Conservation (phyloP, 2,797 vertebrate genomes). For the Dryobates pubescens region DNA sequence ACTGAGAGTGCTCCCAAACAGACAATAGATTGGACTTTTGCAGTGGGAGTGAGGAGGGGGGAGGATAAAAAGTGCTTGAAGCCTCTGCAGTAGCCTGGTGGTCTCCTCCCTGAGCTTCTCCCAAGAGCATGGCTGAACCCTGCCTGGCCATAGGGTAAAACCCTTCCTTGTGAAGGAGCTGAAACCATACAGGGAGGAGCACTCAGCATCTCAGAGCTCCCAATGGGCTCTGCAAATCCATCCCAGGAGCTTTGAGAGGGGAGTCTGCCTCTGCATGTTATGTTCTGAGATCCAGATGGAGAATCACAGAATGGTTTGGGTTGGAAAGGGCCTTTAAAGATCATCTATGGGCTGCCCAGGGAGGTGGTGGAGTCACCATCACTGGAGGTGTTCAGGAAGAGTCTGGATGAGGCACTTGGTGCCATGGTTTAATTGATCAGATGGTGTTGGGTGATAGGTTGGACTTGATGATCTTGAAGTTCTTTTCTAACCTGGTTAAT, state of each 20-base stretch:
- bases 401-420: too few species aligned
- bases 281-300: fast-evolving
- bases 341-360: too few species aligned
- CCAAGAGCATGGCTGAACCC: background rate
- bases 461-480: too few species aligned
- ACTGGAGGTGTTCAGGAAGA: too few species aligned
- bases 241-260: background rate
- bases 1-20: constrained; percentile 18
- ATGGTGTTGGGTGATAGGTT: too few species aligned
- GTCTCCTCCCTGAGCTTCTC: background rate
- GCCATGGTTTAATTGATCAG: too few species aligned
- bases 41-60: background rate
- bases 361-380: too few species aligned
- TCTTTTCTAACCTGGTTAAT: too few species aligned
- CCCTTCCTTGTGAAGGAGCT: background rate
- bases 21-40: constrained; percentile 2
- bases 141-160: fast-evolving
- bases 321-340: too few species aligned
- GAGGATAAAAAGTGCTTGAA: background rate
- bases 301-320: background rate
- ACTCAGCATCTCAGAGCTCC: background rate
- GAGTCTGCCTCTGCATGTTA: background rate
- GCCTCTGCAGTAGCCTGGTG: background rate
- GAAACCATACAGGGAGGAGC: background rate
- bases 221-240: fast-evolving